Evolutionary conservation across 2,888 invertebrate species (phyloP).

Genomic region (Eupithecia exiguata): DNA sequence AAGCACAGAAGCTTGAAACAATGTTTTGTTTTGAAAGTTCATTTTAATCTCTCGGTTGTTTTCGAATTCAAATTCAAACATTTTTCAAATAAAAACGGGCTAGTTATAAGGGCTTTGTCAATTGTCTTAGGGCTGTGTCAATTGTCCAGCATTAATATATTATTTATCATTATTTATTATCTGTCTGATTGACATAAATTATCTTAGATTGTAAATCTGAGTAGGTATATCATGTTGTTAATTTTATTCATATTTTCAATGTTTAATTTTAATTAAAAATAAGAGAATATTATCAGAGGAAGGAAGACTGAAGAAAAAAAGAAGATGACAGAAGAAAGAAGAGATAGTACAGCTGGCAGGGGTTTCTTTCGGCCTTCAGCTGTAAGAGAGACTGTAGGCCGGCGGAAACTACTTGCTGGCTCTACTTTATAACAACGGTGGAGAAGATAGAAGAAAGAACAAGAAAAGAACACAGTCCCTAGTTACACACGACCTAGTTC

Average conservation of each 20-base stretch:
- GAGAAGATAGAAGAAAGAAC: conserved; percentile 31
- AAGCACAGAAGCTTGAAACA: too few species aligned
- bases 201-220: too few species aligned
- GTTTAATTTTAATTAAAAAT: not conserved
- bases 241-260: not conserved
- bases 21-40: too few species aligned
- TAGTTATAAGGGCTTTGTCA: too few species aligned
- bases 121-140: too few species aligned
- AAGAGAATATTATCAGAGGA: not conserved
- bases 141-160: too few species aligned
- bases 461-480: conserved; percentile 9
- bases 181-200: too few species aligned
- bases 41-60: too few species aligned
- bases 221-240: too few species aligned
- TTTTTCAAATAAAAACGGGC: too few species aligned
- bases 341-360: conserved; percentile 83
- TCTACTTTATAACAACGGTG: conserved; percentile 51
- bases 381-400: conserved; percentile 92
- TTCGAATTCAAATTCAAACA: too few species aligned
- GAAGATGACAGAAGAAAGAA: conserved; percentile 45
- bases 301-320: conserved; percentile 21
- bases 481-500: not conserved
- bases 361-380: conserved; percentile 98
- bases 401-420: conserved; percentile 96
- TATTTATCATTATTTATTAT: too few species aligned